These are phyloP conservation scores for Gnathonemus echidnorhynchus DNA, from an alignment of 2,113 vertebrate species.

Conservation along the genomic window DNA sequence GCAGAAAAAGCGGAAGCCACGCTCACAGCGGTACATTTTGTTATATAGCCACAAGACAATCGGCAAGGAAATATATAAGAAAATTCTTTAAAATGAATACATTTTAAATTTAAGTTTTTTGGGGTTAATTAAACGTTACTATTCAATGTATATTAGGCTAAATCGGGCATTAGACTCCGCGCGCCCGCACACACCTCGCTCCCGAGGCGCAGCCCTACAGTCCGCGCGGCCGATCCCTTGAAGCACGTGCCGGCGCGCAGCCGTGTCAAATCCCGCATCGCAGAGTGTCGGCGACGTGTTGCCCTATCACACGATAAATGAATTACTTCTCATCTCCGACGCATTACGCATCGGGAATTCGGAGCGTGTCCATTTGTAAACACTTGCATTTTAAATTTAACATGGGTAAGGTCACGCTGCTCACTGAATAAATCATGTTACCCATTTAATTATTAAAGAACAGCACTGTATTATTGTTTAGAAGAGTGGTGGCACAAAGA, in stretches of 20 bases:
- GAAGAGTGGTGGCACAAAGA: background rate
- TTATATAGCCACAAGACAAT: background rate
- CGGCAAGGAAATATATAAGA: background rate
- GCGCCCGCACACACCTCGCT: background rate
- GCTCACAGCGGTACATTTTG: background rate
- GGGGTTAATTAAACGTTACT: background rate
- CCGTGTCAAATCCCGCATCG: background rate
- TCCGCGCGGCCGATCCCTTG: background rate
- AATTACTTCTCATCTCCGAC: background rate
- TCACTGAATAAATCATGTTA: slow-evolving; percentile 11
- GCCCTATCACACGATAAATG: background rate
- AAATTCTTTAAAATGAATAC: background rate
- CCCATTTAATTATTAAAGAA: slow-evolving; percentile 3
- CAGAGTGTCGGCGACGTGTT: background rate
- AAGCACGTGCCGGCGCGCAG: background rate
- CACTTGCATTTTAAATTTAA: background rate
- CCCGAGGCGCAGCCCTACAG: background rate
- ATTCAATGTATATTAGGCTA: background rate
- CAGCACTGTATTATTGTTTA: background rate
- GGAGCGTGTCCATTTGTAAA: background rate
- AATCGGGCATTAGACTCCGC: too few species aligned
- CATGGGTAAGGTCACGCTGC: background rate
- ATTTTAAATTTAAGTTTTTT: too few species aligned
- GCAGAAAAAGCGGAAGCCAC: background rate
- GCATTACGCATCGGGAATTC: background rate